Evolutionary conservation across 2,888 invertebrate genomes (phyloP), one percentile per base, ranked within the genome.

Genomic region (Polydrusus pterygomalis): DNA sequence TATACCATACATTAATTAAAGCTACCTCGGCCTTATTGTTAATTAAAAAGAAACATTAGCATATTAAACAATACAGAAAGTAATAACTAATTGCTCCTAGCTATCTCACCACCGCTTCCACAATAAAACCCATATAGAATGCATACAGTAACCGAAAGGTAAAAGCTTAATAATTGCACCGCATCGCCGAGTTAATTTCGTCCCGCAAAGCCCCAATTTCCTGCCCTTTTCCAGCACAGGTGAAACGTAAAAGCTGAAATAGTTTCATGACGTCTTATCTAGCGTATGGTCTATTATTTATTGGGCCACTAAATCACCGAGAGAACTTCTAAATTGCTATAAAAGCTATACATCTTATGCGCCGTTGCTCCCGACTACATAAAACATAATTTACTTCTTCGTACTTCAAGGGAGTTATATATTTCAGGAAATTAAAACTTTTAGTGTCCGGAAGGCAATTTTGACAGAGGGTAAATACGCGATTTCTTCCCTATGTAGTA

Each of bases 281-380:
- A 63, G 63, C 70, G 70, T 71, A 71, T 71, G 70, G 63, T 49
- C 73, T 74, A 74, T 60, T 74, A 74, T 74, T 74, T 68, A 74
- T 74, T 68, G 51, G 47, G 6, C 13, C 68, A 20, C 18, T 74
- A 74, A 74, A 74, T 74, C 73, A 74, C 67, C 47, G 60, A 40
- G 62, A 68, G 51, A 74, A 68, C 47, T 74, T 74, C 73, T 74
- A 74, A 74, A 74, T 74, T 67, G 73, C 73, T 56, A 68, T 68
- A 68, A 56, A 54, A 68, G 73, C 58, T 54, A 47, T 74, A 68
- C 38, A 25, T 68, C 60, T 68, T 43, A 43, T 34, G 54, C 47
- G 1, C 72, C 40, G 65, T 54, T 43, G 54, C 45, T 43, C 56
- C 34, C 47, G 18, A 65, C 65, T 65, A 60, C 38, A 68, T 60